Base-by-base conservation (phyloP, 2,888 invertebrate genomes). In the Copidosoma aretas region DNA sequence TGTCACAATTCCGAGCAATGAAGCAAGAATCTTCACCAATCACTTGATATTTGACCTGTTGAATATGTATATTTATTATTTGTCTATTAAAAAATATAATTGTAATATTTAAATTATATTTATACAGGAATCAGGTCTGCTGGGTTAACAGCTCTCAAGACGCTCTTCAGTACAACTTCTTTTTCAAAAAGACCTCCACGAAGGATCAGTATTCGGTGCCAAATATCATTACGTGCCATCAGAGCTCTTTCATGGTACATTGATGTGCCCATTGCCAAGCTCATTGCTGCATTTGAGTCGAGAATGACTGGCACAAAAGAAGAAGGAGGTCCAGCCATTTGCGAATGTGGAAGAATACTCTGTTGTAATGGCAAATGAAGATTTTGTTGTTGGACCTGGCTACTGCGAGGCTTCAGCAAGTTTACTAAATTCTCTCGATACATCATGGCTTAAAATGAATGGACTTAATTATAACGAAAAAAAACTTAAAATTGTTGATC, bases 51-150 rank as follows among this genome's bases (percentile, higher is more conserved):
- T 76, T 77, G n/a, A n/a, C n/a, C n/a, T n/a, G n/a, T n/a, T n/a
- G n/a, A n/a, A n/a, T n/a, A n/a, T n/a, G n/a, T n/a, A n/a, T n/a
- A n/a, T n/a, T n/a, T n/a, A n/a, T n/a, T n/a, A n/a, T n/a, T n/a
- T n/a, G n/a, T n/a, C n/a, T n/a, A n/a, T n/a, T n/a, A n/a, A n/a
- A n/a, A n/a, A n/a, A n/a, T n/a, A n/a, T n/a, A n/a, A n/a, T n/a
- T n/a, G n/a, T n/a, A n/a, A n/a, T n/a, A n/a, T n/a, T n/a, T n/a
- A n/a, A n/a, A n/a, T n/a, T n/a, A n/a, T n/a, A n/a, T n/a, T n/a
- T n/a, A n/a, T 0, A 87, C 84, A 5, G 87, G 87, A 65, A 87
- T 85, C 25, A 87, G 78, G 74, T 87, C 86, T 1, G 83, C 77
- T 0, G 87, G 87, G 64, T 85, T 81, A 1, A 86, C 82, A 19